A percentile compares a stretch with the other conserved stretches of the same genome.
Conservation (phyloP, 1,140 invertebrate species). For the Scaptomyza pallida region DNA sequence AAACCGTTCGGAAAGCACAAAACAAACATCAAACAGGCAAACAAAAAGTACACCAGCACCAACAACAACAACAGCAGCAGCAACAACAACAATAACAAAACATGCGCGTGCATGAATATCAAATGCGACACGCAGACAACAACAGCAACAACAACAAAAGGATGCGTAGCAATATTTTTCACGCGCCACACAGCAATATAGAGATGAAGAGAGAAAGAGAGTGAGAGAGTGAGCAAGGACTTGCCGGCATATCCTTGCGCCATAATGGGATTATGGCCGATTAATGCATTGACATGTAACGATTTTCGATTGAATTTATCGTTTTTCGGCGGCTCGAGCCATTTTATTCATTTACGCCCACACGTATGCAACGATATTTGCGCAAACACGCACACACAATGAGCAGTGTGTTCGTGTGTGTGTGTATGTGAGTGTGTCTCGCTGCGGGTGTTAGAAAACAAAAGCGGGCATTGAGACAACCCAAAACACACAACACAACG, state of each 20-base stretch:
- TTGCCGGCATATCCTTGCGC: slow-evolving; percentile 72
- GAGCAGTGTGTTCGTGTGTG: slow-evolving; percentile 42
- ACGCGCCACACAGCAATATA: slow-evolving; percentile 34
- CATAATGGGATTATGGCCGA: slow-evolving; percentile 84
- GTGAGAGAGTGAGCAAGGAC: slow-evolving; percentile 22
- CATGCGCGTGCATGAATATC: slow-evolving; percentile 76
- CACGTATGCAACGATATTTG: slow-evolving; percentile 78
- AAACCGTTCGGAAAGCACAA: slow-evolving; percentile 79
- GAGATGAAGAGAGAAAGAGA: slow-evolving; percentile 4
- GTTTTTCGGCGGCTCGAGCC: slow-evolving; percentile 79
- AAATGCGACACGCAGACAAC: slow-evolving; percentile 70
- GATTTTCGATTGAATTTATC: slow-evolving; percentile 84
- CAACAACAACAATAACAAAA: slow-evolving; percentile 52
- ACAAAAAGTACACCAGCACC: slow-evolving; percentile 66
- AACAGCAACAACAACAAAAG: slow-evolving; percentile 60
- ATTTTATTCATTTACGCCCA: slow-evolving; percentile 82
- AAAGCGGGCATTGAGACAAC: slow-evolving; percentile 63
- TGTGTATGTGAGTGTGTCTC: too few relatives aligned
- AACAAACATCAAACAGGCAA: slow-evolving; percentile 80
- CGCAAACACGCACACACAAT: slow-evolving; percentile 55
- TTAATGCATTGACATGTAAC: slow-evolving; percentile 84
- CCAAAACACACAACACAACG: slow-evolving; percentile 43
- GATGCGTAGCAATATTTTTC: slow-evolving; percentile 80
- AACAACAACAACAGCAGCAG: slow-evolving; percentile 37
- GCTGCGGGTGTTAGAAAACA: slow-evolving; percentile 80